phyloP scores from a whole-genome alignment of 2,797 vertebrate genomes.

The Melanotaenia nigrans region DNA sequence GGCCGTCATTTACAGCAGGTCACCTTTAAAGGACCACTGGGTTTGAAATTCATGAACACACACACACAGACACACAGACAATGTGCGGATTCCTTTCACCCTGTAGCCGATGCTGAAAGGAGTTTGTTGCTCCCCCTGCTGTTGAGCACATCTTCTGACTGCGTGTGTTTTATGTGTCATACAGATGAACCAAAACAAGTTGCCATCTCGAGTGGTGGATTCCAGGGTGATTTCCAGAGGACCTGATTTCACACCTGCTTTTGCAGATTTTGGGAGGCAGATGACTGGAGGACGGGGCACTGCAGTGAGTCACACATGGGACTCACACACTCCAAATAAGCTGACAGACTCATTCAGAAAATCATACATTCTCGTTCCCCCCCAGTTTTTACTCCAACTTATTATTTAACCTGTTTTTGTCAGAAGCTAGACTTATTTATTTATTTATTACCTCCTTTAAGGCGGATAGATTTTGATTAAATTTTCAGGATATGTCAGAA shows the following conservation, averaged over 20 bases:
- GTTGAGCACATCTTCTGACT: conserved; percentile 35
- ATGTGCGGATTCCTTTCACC: conserved; percentile 34
- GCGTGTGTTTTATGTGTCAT: conserved; percentile 13
- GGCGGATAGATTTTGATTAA: too few species aligned
- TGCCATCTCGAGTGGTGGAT: conserved; percentile 88
- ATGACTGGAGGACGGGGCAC: conserved; percentile 86
- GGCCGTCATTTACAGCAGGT: conserved; percentile 34
- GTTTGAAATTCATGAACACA: conserved; percentile 23
- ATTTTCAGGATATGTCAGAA: too few species aligned
- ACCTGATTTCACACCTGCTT: conserved; percentile 97
- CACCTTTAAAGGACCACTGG: conserved; percentile 46
- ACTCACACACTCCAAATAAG: not conserved
- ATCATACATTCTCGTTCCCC: not conserved
- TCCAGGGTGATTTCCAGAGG: conserved; percentile 92
- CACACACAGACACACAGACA: not conserved
- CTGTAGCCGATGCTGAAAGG: conserved; percentile 14
- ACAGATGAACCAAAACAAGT: conserved; percentile 95
- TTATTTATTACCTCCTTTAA: too few species aligned
- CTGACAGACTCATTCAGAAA: conserved; percentile 35
- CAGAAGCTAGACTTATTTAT: not conserved
- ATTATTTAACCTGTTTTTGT: not conserved
- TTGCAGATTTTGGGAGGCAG: conserved; percentile 94
- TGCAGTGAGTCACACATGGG: conserved; percentile 84
- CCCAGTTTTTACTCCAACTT: not conserved
- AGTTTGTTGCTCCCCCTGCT: conserved; percentile 77